phyloP scores from a whole-genome alignment of 2,113 vertebrate species.

The western clawed frog (Xenopus tropicalis) region UCB_Xtro_10.0 CM004448.2:142200501-142201000 shows the following conservation, averaged over 20 bases:
- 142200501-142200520: neutral
- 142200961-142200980: no score
- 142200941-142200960: no score
- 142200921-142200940: no score
- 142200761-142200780: neutral
- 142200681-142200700: neutral
- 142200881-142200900: no score
- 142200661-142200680: conserved; percentile 9
- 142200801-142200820: neutral
- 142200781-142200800: neutral
- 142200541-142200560: neutral
- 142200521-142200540: conserved; percentile 11
- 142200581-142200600: neutral
- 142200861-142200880: no score
- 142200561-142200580: conserved; percentile 21
- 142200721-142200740: conserved; percentile 1
- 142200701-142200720: conserved; percentile 4
- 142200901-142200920: no score
- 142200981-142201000: no score
- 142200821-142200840: no score
- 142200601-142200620: neutral
- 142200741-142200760: neutral
- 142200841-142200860: no score
- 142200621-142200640: neutral
- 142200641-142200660: neutral